Base-by-base conservation (phyloP, 2,797 vertebrate genomes). In the Scleropages formosus region DNA sequence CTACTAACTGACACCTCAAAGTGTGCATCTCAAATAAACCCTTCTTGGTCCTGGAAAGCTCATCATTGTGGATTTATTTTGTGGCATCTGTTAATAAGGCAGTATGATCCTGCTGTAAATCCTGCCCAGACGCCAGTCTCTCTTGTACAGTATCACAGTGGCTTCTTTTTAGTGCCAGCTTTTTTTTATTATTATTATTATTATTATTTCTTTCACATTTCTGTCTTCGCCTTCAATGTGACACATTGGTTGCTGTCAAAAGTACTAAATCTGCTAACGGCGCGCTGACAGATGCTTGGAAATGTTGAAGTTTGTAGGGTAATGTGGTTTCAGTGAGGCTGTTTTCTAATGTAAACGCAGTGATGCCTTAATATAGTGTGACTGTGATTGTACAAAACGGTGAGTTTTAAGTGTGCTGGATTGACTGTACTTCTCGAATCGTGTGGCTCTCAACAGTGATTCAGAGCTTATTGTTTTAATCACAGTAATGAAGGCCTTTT, bases 321-420 rank as follows among this genome's bases (percentile, higher is more conserved):
- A 31, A 70, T 39, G 18, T n/a, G 22, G 46, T 63, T 8, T 69
- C 53, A 12, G 22, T 31, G 75, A 70, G 46, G 46, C 71, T 31
- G 46, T 39, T 49, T 24, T 68, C 18, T 70, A 70, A 62, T 71
- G 67, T 76, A 18, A 31, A 27, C 65, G 76, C 59, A 39, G 67
- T 24, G 63, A 63, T 51, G 75, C 67, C 67, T 71, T 63, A 76
- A 76, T 69, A 26, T 47, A 15, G 44, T 39, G 66, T 51, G 67
- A 63, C 67, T 63, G 68, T 63, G 75, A 70, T 71, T 63, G 67
- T 71, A 76, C 26, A 27, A 51, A 60, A 51, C 56, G 51, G 20
- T 60, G 56, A 24, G 24, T 16, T 69, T 18, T 61, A 65, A 13
- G 10, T 61, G 20, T 46, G 53, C 60, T 22, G 53, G 20, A 58